Evolutionary conservation across 2,113 vertebrate genomes (phyloP), one percentile per base, ranked within the genome.

Genomic region (Taxidea taxus): DNA sequence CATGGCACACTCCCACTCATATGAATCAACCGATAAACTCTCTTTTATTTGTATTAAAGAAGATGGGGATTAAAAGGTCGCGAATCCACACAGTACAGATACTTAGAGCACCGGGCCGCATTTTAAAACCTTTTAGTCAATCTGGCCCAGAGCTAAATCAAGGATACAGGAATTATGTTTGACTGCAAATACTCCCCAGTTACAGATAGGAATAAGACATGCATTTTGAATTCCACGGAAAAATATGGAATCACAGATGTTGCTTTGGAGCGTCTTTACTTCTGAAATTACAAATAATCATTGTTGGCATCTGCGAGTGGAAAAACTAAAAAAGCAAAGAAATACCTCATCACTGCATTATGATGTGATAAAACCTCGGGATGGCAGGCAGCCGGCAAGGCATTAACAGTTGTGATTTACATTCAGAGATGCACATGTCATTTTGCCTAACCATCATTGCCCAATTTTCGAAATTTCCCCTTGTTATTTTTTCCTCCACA

Each of bases 41-140:
- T 91, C 96, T 97, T 98, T 98, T 98, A 98, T 98, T 98, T 97
- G 97, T 97, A 98, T 98, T 98, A 98, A 98, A 97, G 77, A 97
- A 98, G 97, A 98, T 97, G 98, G 95, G 96, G 93, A 98, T 98
- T 97, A 98, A 97, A 96, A 98, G 96, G 98, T 94, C n/a, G 39
- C 90, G 96, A 95, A 94, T 97, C 97, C 91, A 97, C 83, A 86
- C 42, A 96, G 0, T 15, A 68, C 58, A 98, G 97, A 92, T 83
- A 78, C 25, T 0, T 4, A 92, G 83, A 88, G 87, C 66, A 7
- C 0, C 39, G 70, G 90, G 91, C 84, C 87, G 80, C 83, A 34
- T 95, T 97, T 97, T 95, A 88, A 96, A 95, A 81, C 91, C 96
- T 95, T 93, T 97, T 75, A 94, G 89, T 97, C 95, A 92, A 1